Percentiles rank a stretch among this genome's conserved stretches.
Conservation (phyloP, 2,113 vertebrate genomes). For the Oreochromis tanganicae region DNA sequence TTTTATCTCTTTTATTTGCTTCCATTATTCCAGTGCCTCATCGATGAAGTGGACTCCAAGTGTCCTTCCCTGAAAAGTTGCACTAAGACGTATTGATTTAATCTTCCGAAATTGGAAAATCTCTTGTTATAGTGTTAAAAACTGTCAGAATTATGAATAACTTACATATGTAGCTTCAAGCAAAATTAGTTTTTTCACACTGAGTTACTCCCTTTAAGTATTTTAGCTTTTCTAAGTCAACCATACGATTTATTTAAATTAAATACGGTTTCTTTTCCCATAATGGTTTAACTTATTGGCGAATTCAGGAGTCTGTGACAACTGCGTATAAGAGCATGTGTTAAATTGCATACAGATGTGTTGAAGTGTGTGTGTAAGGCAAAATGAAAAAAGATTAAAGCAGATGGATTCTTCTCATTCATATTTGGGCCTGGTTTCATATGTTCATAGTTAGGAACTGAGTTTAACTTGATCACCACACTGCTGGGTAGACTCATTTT, state of each 20-base stretch:
- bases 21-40: constrained; percentile 17
- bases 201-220: neutral
- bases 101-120: neutral
- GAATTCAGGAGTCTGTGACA: neutral
- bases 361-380: neutral
- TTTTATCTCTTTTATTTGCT: neutral
- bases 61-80: neutral
- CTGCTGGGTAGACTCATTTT: too few relatives aligned
- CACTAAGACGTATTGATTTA: neutral
- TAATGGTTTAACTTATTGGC: neutral
- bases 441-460: neutral
- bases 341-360: constrained; percentile 23
- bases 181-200: neutral
- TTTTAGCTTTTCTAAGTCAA: neutral
- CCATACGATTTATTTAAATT: neutral
- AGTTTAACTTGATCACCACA: neutral
- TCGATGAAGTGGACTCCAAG: neutral
- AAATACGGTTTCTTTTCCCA: neutral
- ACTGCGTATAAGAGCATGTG: constrained; percentile 1
- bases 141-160: neutral
- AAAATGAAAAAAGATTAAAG: neutral
- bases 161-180: neutral
- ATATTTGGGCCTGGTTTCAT: neutral
- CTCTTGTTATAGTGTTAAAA: neutral
- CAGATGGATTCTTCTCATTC: neutral